Evolutionary conservation across 2,113 vertebrate species (phyloP).

Genomic region (Nesoenas mayeri): DNA sequence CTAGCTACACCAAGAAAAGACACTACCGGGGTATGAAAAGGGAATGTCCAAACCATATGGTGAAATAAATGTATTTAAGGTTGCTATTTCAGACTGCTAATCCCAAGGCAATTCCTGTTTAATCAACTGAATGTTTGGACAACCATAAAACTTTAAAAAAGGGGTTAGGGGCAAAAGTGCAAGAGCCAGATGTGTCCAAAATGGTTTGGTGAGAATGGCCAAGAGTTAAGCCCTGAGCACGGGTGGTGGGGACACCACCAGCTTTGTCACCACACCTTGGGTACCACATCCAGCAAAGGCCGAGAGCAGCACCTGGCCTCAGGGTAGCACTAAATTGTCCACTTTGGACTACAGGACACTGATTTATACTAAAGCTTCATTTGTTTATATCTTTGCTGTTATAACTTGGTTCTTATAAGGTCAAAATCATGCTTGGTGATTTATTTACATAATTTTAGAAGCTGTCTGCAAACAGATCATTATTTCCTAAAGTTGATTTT

Average conservation of each 20-base stretch:
- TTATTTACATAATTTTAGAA: neutral
- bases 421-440: neutral
- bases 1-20: neutral
- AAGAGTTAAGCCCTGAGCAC: too few relatives aligned
- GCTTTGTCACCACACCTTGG: too few relatives aligned
- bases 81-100: neutral
- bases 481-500: neutral
- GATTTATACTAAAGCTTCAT: accelerated
- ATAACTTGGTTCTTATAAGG: neutral
- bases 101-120: neutral
- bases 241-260: neutral
- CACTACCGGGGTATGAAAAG: neutral
- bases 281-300: neutral
- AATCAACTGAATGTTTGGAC: neutral
- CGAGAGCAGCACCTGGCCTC: neutral
- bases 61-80: neutral
- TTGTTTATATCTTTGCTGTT: neutral
- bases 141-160: neutral
- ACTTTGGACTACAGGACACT: neutral
- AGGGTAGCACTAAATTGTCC: accelerated
- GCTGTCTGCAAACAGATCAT: neutral
- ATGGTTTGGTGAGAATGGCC: accelerated
- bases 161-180: neutral
- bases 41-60: too few relatives aligned
- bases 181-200: neutral